These are phyloP conservation scores for Bombus terrestris DNA, from an alignment of 1,140 invertebrate species.

Conservation along the genomic window DNA sequence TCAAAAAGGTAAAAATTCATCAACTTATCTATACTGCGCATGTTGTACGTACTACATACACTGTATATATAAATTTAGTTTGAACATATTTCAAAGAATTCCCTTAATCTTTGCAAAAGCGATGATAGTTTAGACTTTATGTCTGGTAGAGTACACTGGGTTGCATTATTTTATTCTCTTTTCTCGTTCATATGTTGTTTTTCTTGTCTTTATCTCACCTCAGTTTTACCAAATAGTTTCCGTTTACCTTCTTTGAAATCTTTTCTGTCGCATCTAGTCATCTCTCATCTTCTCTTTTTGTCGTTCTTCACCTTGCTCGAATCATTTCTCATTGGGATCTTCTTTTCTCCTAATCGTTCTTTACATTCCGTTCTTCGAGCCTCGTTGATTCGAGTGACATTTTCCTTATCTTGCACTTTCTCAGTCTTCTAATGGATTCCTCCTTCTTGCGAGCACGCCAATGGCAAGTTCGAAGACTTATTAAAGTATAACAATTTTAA, in stretches of 20 bases:
- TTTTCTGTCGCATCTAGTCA: not conserved
- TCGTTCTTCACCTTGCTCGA: no score
- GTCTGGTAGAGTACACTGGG: not conserved
- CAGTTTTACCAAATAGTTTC: not conserved
- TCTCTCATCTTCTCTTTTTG: not conserved
- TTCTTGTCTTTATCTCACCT: not conserved
- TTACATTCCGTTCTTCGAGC: not conserved
- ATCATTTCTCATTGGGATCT: no score
- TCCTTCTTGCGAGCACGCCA: constrained; percentile 46
- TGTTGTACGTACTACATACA: no score
- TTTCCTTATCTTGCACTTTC: not conserved
- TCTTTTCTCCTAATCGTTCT: not conserved
- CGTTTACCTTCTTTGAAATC: not conserved
- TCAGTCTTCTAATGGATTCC: constrained; percentile 43
- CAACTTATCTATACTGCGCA: not conserved
- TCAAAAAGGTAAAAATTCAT: not conserved
- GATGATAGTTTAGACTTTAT: not conserved
- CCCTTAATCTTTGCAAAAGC: not conserved
- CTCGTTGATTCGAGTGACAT: not conserved
- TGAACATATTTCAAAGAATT: not conserved
- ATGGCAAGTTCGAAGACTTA: constrained; percentile 64
- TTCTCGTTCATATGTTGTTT: not conserved
- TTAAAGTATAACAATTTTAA: constrained; percentile 76
- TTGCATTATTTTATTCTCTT: not conserved
- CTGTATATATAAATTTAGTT: not conserved